phyloP scores from a whole-genome alignment of 2,888 invertebrate species.

The Andrena trimmerana region DNA sequence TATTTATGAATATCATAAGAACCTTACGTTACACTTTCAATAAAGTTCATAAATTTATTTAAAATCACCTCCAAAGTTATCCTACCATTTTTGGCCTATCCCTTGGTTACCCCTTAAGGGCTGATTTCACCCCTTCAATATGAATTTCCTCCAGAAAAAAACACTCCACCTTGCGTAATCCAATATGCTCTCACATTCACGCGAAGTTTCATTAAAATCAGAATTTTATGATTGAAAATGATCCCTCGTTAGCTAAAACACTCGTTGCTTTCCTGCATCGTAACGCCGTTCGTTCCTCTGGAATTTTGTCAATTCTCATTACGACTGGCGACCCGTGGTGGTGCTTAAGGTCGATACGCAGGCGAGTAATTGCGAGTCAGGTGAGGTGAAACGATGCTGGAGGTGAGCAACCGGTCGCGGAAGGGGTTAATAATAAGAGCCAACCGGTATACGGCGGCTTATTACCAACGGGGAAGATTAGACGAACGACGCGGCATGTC shows the following conservation, averaged over 20 bases:
- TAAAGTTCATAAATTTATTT: too few species aligned
- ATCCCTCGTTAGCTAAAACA: background rate
- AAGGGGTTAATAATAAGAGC: conserved; percentile 57
- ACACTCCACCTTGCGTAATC: too few species aligned
- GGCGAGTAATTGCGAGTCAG: conserved; percentile 36
- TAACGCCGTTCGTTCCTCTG: background rate
- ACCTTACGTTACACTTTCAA: too few species aligned
- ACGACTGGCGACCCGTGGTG: background rate
- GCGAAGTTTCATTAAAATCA: too few species aligned
- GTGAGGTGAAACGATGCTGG: conserved; percentile 24
- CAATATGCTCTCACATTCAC: too few species aligned
- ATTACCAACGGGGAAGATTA: conserved; percentile 43
- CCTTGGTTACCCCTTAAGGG: too few species aligned
- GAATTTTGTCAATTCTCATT: conserved; percentile 14
- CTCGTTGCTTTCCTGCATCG: background rate
- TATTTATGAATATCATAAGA: too few species aligned
- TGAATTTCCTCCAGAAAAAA: too few species aligned
- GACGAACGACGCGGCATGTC: conserved; percentile 2
- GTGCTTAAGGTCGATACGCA: background rate
- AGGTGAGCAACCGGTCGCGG: conserved; percentile 45
- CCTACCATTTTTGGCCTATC: too few species aligned
- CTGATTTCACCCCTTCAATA: too few species aligned
- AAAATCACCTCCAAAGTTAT: too few species aligned
- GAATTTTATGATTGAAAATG: background rate
- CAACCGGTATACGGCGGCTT: conserved; percentile 48